phyloP scores from a whole-genome alignment of 2,113 vertebrate genomes.

The Elachura formosa region DNA sequence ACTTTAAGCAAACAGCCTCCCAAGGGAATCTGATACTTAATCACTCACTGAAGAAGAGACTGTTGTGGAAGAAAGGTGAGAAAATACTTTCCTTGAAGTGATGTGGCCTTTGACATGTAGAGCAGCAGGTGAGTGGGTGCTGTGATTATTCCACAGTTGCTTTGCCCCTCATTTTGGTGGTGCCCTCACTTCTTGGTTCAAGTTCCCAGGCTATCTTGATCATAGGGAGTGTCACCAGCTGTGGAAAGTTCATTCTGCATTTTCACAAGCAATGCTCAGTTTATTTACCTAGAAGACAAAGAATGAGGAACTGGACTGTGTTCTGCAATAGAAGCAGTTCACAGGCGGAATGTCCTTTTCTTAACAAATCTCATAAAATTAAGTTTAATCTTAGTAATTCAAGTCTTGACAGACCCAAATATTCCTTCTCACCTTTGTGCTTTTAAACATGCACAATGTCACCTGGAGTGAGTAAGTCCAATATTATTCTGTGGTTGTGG shows the following conservation, averaged over 20 bases:
- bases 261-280: not conserved
- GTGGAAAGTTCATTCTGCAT: not conserved
- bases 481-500: not conserved
- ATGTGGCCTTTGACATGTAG: rapidly evolving
- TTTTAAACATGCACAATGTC: not conserved
- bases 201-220: not conserved
- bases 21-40: rapidly evolving
- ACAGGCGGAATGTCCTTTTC: not conserved
- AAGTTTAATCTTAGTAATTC: not conserved
- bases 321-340: not conserved
- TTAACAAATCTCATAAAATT: not conserved
- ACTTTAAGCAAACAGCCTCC: not conserved
- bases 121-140: too few species aligned
- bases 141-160: not conserved
- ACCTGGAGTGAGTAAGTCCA: not conserved
- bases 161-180: not conserved
- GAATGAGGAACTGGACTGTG: not conserved
- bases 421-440: not conserved
- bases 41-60: not conserved
- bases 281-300: not conserved
- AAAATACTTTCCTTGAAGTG: not conserved
- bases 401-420: not conserved
- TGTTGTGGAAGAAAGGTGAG: not conserved
- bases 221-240: not conserved
- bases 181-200: not conserved